Evolutionary conservation across 2,113 vertebrate genomes (phyloP), one percentile per base, ranked within the genome.

Genomic region (Phaethon lepturus): DNA sequence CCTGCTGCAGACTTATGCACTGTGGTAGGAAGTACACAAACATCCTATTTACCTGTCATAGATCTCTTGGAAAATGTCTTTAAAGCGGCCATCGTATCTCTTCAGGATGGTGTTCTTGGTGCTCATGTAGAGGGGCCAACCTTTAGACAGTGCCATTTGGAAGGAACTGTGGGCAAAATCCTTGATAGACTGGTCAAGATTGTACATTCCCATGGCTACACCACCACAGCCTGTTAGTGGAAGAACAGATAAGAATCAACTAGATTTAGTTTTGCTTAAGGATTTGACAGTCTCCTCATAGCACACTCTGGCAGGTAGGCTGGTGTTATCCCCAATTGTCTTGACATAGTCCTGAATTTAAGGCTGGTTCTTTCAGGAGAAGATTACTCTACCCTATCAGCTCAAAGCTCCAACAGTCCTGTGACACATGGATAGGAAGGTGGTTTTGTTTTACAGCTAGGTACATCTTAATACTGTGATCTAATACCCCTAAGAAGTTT

Each of bases 51-150:
- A 99, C 99, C 99, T 99, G 79, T 99, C 99, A 93, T 99, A 99
- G 96, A 99, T 99, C 18, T 99, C 99, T 97, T 99, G 99, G 98
- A 99, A 99, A 96, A 99, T 99, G 96, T 99, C 99, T 94, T 99
- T 99, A 97, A 99, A 99, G 88, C 99, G 99, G 0, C 99, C 99
- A 66, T 99, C 99, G 0, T 99, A 99, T 97, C 98, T 99, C 98
- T 99, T 99, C 94, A 99, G 98, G 96, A 99, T 99, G 69, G 99
- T 99, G 97, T 99, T 99, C 96, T 99, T 99, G 95, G 99, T 99
- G 98, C 99, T 99, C 98, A 99, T 99, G 96, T 99, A 99, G 44
- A 99, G 98, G 7, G 99, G 99, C 99, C 99, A 99, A 47, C 81
- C 95, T 98, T 99, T 99, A 45, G 97, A 95, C 90, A 99, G 90